These are phyloP conservation scores for Leucozona laternaria DNA, from an alignment of 2,888 invertebrate genomes.

Conservation along the genomic window DNA sequence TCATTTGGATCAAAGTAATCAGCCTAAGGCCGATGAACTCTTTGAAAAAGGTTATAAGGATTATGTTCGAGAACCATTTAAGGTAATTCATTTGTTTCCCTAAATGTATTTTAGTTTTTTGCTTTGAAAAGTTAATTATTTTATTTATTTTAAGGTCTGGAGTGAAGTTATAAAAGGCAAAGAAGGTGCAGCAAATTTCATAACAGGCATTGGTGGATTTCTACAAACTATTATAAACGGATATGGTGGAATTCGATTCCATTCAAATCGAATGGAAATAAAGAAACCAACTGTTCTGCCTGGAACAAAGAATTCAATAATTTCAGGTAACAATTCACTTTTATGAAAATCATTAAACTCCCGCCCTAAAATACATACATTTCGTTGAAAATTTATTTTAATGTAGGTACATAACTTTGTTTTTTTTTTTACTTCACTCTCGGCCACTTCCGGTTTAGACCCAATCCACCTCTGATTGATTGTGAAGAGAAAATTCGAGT, in stretches of 20 bases:
- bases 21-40: conserved; percentile 83
- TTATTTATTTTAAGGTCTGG: conserved; percentile 84
- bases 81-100: conserved; percentile 82
- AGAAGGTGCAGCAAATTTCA: conserved; percentile 86
- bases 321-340: conserved; percentile 82
- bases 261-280: conserved; percentile 84
- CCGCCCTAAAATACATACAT: not conserved
- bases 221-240: conserved; percentile 86
- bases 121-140: not conserved
- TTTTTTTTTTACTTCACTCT: not conserved
- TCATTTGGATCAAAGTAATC: conserved; percentile 84
- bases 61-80: conserved; percentile 86
- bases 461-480: not conserved
- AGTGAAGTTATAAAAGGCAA: conserved; percentile 85
- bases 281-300: conserved; percentile 84
- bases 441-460: not conserved
- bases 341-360: not conserved
- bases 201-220: conserved; percentile 87
- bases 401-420: not conserved
- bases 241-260: conserved; percentile 85
- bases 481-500: not conserved
- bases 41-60: conserved; percentile 85
- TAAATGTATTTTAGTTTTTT: not conserved
- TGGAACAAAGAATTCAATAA: conserved; percentile 82
- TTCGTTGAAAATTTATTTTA: not conserved